Base-by-base conservation (phyloP, 1,140 invertebrate genomes). In the Drosophila nasuta region DNA sequence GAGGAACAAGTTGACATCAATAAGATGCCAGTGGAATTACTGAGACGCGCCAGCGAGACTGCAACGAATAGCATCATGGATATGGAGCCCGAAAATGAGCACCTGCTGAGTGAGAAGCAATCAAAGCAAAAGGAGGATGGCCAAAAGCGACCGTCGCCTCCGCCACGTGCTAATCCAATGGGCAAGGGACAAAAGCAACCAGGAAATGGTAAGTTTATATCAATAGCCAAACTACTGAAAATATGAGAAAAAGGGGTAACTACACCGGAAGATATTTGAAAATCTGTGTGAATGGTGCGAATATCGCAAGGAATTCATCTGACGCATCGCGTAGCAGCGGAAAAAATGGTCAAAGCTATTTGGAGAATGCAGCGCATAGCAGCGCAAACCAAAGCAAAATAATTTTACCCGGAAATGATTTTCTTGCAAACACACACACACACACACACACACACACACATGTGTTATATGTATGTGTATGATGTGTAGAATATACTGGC, bases 21-120 rank as follows among this genome's bases (percentile, higher is more conserved):
- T 64, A 57, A 74, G 3, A 63, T 70, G 46, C 85, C 80, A 3
- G 48, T 75, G 33, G 80, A 88, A 6, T 52, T 87, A 20, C 15
- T 87, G 33, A 69, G 85, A 2, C 73, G 83, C 0, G 80, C 69
- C 48, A 87, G 85, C 33, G 70, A 78, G 51, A 89, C 77, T 15
- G 83, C 82, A 1, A 83, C 85, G 4, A 69, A 72, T 20, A 75
- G 77, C 25, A 87, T 87, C 3, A 33, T 87, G 3, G 68, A 79
- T n/a, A 25, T 79, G 56, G 87, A 88, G 25, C 75, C 79, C 1
- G 82, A 91, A 35, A 78, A 71, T 41, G 63, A 91, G 51, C 88
- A 79, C 48, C 71, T 91, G 38, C 58, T 91, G 43, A 72, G 72
- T 35, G 69, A 15, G 30, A 5, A 35, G 8, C 17, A 6, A 4